Evolutionary conservation across 92 coral and sea anemone genomes (phyloP).

Genomic region (Parazoanthus atlanticus): DNA sequence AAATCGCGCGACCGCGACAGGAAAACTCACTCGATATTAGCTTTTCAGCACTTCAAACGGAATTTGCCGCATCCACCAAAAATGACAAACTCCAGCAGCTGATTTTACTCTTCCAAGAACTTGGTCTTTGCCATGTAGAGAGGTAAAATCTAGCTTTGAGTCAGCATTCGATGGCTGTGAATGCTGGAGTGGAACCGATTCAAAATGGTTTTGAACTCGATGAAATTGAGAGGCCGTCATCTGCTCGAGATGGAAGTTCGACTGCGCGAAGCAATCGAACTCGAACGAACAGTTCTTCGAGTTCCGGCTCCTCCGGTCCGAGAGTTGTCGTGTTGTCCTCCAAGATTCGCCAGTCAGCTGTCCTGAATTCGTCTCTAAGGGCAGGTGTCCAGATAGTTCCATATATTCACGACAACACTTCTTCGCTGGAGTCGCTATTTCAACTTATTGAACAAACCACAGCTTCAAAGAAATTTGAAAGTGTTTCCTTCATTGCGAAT

Average conservation of each 20-base stretch:
- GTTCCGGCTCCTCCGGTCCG: constrained; percentile 53
- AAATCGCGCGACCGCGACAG: not conserved
- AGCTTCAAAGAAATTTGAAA: constrained; percentile 74
- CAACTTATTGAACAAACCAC: constrained; percentile 72
- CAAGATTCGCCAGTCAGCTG: constrained; percentile 90
- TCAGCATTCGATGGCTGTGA: constrained; percentile 29
- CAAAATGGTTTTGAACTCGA: constrained; percentile 37
- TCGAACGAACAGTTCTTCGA: constrained; percentile 42
- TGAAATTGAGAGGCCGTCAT: constrained; percentile 18
- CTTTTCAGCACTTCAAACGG: constrained; percentile 37
- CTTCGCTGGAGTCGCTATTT: constrained; percentile 73
- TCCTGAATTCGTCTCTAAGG: constrained; percentile 73
- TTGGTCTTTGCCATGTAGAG: constrained; percentile 34
- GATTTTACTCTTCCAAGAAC: not conserved
- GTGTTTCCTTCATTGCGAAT: constrained; percentile 89
- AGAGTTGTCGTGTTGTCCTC: constrained; percentile 93
- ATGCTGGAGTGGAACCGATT: constrained; percentile 25
- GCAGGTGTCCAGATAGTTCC: constrained; percentile 76
- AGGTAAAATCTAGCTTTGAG: not conserved
- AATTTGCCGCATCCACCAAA: constrained; percentile 15
- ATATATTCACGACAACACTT: constrained; percentile 78
- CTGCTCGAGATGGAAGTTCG: constrained; percentile 44
- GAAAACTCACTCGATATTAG: constrained; percentile 15
- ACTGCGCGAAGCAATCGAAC: constrained; percentile 21
- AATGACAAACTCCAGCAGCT: constrained; percentile 9